Evolutionary conservation across 2,888 invertebrate genomes (phyloP), one percentile per base, ranked within the genome.

Genomic region (Herminia tarsipennalis): DNA sequence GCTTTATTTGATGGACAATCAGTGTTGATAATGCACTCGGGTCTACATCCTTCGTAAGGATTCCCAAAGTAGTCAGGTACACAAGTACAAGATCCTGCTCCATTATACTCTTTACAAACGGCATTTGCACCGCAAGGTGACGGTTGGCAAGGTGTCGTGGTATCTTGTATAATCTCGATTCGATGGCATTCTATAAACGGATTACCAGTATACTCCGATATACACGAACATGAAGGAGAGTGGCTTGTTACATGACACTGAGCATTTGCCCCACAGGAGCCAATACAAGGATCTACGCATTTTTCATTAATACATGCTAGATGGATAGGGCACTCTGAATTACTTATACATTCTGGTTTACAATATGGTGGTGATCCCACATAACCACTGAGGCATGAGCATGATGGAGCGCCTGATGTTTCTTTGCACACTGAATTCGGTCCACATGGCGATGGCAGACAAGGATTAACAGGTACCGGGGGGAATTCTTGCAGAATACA

Each of bases 381-480:
- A 67, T 93, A 95, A 53, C 93, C 93, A 36, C 92, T 87, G 17
- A 94, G 84, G 69, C 97, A 97, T 6, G 95, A 94, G 74, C 97
- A 97, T 1, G 95, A 94, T 0, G 96, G 95, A 21, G 93, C 89
- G 25, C 94, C 94, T 32, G 94, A 94, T 6, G 92, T 83, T 54
- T 94, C 92, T 73, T 93, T 93, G 69, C 96, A 96, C 70, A 95
- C 92, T 1, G 96, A 93, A 76, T 95, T 94, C 0, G 95, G 94
- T n/a, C 96, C 97, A 77, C 97, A 97, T 0, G 96, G 96, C 22
- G 95, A 95, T 37, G 96, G 96, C 40, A 90, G 84, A 70, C 96
- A 96, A n/a, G 95, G 95, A 69, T 96, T 93, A 18, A 88, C 70
- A 27, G 80, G 75, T 57, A 88, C 86, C 12, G 91, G 92, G 66